Percentiles rank a stretch among this genome's conserved stretches.
These are phyloP conservation scores for Caenorhabditis imperialis DNA, from an alignment of 2,888 invertebrate species.

Conservation along the genomic window DNA sequence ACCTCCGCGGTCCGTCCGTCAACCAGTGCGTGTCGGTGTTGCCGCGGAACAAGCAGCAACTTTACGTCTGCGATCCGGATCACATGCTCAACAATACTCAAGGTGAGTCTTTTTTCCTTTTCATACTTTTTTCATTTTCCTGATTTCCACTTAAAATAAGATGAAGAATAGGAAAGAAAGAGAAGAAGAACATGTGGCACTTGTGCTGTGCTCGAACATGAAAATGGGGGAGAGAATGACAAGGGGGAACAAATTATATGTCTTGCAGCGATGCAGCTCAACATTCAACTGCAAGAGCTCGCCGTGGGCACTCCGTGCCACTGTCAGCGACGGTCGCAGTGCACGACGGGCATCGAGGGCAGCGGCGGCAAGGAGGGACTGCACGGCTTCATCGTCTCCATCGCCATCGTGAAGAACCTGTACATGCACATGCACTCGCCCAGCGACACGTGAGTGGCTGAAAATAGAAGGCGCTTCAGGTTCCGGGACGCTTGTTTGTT, in stretches of 20 bases:
- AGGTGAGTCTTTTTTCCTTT: constrained; percentile 57
- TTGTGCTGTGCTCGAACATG: constrained; percentile 10
- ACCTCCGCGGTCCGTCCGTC: constrained; percentile 72
- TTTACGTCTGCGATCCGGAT: constrained; percentile 78
- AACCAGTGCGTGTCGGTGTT: constrained; percentile 63
- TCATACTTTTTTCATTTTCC: constrained; percentile 1
- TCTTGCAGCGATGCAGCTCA: constrained; percentile 70
- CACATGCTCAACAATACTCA: constrained; percentile 75
- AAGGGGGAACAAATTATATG: not conserved
- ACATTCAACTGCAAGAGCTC: constrained; percentile 70
- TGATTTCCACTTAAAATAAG: constrained; percentile 9
- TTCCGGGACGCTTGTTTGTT: not conserved
- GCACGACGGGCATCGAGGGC: constrained; percentile 64
- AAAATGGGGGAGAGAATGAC: not conserved
- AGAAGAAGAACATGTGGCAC: constrained; percentile 36
- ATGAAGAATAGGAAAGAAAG: not conserved
- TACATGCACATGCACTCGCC: constrained; percentile 77
- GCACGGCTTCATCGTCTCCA: constrained; percentile 77
- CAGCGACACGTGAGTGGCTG: constrained; percentile 70
- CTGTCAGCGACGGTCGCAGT: constrained; percentile 76
- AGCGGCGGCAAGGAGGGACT: constrained; percentile 66
- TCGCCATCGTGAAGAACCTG: constrained; percentile 75
- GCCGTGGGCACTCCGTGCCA: constrained; percentile 75
- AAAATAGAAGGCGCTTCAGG: not conserved
- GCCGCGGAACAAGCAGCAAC: constrained; percentile 62